Conservation (phyloP, 1,140 invertebrate genomes). For the Condylostylus longicornis region DNA sequence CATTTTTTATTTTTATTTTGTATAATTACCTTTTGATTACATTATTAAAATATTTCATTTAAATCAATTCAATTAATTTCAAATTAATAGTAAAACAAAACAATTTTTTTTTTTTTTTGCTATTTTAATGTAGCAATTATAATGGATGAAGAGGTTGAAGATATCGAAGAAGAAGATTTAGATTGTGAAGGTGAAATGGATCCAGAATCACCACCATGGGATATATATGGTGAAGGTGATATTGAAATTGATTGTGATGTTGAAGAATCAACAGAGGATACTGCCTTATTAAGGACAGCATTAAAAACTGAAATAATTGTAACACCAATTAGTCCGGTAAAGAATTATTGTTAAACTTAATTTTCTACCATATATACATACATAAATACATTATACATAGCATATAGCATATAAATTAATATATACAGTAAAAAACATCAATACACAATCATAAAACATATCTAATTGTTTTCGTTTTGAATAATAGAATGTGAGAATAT, state of each 20-base stretch:
- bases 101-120: background rate
- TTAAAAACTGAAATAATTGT: constrained; percentile 33
- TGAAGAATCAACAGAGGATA: constrained; percentile 37
- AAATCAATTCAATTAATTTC: constrained; percentile 7
- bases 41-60: constrained; percentile 8
- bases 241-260: constrained; percentile 35
- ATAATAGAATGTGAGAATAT: too few species aligned
- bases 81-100: background rate
- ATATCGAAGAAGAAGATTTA: constrained; percentile 30
- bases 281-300: constrained; percentile 36
- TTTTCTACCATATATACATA: too few species aligned
- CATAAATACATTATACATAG: too few species aligned
- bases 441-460: too few species aligned
- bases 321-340: constrained; percentile 34
- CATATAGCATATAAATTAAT: too few species aligned
- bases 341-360: too few species aligned
- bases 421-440: too few species aligned
- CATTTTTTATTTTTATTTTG: background rate
- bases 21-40: background rate
- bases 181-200: constrained; percentile 32
- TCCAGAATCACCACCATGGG: constrained; percentile 28
- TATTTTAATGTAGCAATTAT: constrained; percentile 30
- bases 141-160: constrained; percentile 37
- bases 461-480: too few species aligned
- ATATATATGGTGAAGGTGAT: constrained; percentile 32